Percentiles rank a stretch among this genome's conserved stretches.
Conservation (phyloP, 2,113 vertebrate species). For the Gymnobelideus leadbeateri region DNA sequence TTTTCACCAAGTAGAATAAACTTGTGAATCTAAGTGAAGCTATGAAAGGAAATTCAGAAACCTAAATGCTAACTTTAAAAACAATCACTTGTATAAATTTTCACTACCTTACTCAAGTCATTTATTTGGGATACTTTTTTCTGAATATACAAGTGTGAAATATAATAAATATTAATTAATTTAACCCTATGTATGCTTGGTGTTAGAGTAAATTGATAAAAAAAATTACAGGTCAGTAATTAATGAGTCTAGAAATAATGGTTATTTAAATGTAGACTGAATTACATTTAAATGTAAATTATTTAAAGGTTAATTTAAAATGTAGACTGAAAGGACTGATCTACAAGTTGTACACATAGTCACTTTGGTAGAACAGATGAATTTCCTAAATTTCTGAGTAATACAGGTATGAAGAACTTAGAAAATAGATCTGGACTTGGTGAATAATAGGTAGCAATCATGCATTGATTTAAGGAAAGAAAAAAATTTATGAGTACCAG, state of each 20-base stretch:
- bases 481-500: no score
- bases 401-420: not conserved
- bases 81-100: not conserved
- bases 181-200: not conserved
- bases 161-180: not conserved
- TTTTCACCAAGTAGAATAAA: not conserved
- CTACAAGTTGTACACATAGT: not conserved
- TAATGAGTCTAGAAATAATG: not conserved
- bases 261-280: not conserved
- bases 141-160: not conserved
- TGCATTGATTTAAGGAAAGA: no score
- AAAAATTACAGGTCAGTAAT: not conserved
- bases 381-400: not conserved
- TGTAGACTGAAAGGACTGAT: not conserved
- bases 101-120: not conserved
- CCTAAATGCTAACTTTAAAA: not conserved
- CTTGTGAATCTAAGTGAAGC: not conserved
- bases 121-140: not conserved
- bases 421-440: not conserved
- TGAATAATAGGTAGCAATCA: not conserved
- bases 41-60: not conserved
- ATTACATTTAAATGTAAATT: no score
- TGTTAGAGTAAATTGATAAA: not conserved
- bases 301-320: not conserved
- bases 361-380: not conserved